A percentile compares a stretch with the other conserved stretches of the same genome.
Conservation (phyloP, 2,797 vertebrate species). For the Chromis chromis region DNA sequence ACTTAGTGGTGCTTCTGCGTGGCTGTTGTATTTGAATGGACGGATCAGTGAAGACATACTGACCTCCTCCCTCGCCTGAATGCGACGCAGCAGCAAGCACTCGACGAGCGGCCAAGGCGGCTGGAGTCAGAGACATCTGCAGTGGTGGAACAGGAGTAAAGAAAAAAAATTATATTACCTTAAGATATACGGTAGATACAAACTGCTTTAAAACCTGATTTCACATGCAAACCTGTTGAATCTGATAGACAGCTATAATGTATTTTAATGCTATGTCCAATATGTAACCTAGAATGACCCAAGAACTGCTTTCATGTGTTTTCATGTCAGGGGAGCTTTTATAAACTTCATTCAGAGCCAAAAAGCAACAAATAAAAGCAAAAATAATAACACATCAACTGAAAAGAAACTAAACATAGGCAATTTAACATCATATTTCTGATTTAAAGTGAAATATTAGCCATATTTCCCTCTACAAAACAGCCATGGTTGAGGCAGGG, state of each 20-base stretch:
- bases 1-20: background rate
- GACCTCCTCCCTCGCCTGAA: constrained; percentile 80
- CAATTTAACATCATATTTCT: constrained; percentile 4
- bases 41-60: constrained; percentile 25
- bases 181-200: background rate
- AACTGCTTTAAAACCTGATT: background rate
- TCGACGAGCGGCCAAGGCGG: constrained; percentile 67
- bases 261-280: background rate
- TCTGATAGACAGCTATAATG: background rate
- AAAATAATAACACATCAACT: background rate
- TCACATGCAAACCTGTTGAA: background rate
- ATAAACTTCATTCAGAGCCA: too few species aligned
- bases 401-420: background rate
- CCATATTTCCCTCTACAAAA: background rate
- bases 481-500: constrained; percentile 12
- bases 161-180: too few species aligned
- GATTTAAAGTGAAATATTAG: background rate
- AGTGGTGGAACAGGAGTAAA: background rate
- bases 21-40: background rate
- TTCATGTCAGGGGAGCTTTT: background rate
- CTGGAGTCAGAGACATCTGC: constrained; percentile 75
- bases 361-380: constrained; percentile 2
- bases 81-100: constrained; percentile 81
- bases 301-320: background rate
- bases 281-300: background rate